Percentiles rank a stretch among this genome's conserved stretches.
Evolutionary conservation across 2,888 invertebrate species (phyloP).

Genomic region (Zhengitettix transpicula): DNA sequence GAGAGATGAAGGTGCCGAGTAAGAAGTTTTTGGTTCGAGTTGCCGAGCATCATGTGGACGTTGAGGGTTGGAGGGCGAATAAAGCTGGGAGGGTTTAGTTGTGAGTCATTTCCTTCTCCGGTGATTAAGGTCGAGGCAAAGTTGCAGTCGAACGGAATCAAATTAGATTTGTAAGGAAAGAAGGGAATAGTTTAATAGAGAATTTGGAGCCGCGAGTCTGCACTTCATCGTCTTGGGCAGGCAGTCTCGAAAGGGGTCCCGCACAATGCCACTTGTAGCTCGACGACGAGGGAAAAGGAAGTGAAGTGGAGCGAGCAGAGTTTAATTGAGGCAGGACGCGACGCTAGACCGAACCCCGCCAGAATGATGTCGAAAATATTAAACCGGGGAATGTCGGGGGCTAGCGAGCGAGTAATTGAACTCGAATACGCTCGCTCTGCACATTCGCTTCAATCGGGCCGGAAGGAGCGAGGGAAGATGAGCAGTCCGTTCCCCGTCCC

Average conservation of each 20-base stretch:
- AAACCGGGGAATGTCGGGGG: not conserved
- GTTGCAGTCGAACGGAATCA: too few species aligned
- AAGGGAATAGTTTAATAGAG: too few species aligned
- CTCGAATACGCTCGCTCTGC: not conserved
- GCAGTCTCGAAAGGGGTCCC: not conserved
- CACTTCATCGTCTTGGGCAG: not conserved
- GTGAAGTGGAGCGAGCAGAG: not conserved
- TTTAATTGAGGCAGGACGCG: not conserved
- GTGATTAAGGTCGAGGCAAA: too few species aligned
- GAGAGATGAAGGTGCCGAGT: too few species aligned
- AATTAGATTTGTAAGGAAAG: too few species aligned
- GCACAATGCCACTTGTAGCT: not conserved
- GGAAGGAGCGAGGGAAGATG: not conserved
- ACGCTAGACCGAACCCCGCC: not conserved
- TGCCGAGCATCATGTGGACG: too few species aligned
- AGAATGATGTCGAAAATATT: not conserved
- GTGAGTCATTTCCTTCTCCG: too few species aligned
- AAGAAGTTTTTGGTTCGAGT: too few species aligned
- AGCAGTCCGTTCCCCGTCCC: not conserved
- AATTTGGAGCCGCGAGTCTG: too few species aligned
- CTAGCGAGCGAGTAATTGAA: slow-evolving; percentile 4
- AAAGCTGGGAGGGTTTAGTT: too few species aligned
- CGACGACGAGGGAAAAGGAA: not conserved
- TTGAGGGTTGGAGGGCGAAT: too few species aligned
- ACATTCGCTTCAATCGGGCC: slow-evolving; percentile 3